phyloP scores from a whole-genome alignment of 2,888 invertebrate species.

The Thera obeliscata region DNA sequence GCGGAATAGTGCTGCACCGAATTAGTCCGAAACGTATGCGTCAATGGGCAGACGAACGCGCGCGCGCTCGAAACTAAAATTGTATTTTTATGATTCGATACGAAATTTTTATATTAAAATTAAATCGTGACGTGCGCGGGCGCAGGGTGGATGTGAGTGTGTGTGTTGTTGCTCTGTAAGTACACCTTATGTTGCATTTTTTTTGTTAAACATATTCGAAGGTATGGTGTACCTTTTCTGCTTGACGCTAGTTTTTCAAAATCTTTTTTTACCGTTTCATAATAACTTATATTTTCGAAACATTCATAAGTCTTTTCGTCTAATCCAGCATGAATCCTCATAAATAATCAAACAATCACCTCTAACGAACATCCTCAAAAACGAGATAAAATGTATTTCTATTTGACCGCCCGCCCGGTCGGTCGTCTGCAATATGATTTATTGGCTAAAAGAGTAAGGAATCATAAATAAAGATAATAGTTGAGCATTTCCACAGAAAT shows the following conservation, averaged over 20 bases:
- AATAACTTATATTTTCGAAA: background rate
- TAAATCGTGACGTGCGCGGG: slow-evolving; percentile 72
- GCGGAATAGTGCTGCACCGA: slow-evolving; percentile 83
- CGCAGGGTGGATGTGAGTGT: slow-evolving; percentile 49
- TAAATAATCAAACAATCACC: slow-evolving; percentile 8
- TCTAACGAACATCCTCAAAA: slow-evolving; percentile 4
- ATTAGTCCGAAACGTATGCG: slow-evolving; percentile 82
- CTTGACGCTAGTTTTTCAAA: background rate
- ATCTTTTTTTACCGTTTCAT: background rate
- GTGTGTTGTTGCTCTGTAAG: slow-evolving; percentile 47
- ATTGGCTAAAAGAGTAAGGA: slow-evolving; percentile 37
- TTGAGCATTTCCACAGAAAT: slow-evolving; percentile 43
- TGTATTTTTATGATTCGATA: slow-evolving; percentile 80
- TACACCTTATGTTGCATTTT: slow-evolving; percentile 35
- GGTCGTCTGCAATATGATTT: slow-evolving; percentile 42
- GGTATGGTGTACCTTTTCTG: background rate
- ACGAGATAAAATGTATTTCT: slow-evolving; percentile 32
- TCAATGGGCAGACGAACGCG: slow-evolving; percentile 77
- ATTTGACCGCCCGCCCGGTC: slow-evolving; percentile 33
- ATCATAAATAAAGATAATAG: slow-evolving; percentile 43
- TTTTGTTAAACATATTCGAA: background rate
- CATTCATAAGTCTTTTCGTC: background rate
- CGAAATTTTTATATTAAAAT: slow-evolving; percentile 77
- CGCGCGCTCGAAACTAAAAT: slow-evolving; percentile 71
- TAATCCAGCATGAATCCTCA: background rate